A percentile compares a stretch with the other conserved stretches of the same genome.
Evolutionary conservation across 2,797 vertebrate species (phyloP).

Genomic region (Megaceryle alcyon): DNA sequence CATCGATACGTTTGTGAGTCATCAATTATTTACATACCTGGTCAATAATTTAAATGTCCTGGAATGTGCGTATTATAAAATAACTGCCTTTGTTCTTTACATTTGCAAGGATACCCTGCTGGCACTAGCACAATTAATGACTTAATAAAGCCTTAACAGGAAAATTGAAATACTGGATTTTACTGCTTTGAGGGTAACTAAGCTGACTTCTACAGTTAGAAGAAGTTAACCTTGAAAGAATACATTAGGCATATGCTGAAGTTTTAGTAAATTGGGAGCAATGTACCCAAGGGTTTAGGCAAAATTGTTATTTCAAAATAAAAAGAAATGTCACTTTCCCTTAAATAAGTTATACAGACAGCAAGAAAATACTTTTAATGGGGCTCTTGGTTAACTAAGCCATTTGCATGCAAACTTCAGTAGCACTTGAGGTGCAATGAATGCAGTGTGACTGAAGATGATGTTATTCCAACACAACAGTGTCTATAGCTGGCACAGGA

Average conservation of each 20-base stretch:
- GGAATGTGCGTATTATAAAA: conserved; percentile 61
- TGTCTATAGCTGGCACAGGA: not conserved
- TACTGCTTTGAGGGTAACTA: conserved; percentile 8
- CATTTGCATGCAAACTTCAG: not conserved
- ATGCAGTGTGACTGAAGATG: fast-evolving
- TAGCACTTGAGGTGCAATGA: fast-evolving
- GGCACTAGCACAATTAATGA: conserved; percentile 12
- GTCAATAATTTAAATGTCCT: conserved; percentile 81
- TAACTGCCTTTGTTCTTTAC: conserved; percentile 68
- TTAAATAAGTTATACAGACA: not conserved
- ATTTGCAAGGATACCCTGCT: conserved; percentile 28
- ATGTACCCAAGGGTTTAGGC: fast-evolving
- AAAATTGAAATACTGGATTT: conserved; percentile 12
- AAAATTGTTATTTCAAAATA: not conserved
- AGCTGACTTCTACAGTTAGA: not conserved
- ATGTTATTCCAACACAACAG: not conserved
- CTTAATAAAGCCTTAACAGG: conserved; percentile 29
- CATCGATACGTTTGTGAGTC: conserved; percentile 65
- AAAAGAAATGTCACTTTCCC: not conserved
- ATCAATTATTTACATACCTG: conserved; percentile 79
- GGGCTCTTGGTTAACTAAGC: not conserved
- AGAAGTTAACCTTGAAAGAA: conserved; percentile 6
- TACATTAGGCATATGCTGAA: not conserved
- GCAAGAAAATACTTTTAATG: not conserved
- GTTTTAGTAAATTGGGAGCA: not conserved